phyloP scores from a whole-genome alignment of 2,797 vertebrate genomes.

The Arrhamphus sclerolepis region DNA sequence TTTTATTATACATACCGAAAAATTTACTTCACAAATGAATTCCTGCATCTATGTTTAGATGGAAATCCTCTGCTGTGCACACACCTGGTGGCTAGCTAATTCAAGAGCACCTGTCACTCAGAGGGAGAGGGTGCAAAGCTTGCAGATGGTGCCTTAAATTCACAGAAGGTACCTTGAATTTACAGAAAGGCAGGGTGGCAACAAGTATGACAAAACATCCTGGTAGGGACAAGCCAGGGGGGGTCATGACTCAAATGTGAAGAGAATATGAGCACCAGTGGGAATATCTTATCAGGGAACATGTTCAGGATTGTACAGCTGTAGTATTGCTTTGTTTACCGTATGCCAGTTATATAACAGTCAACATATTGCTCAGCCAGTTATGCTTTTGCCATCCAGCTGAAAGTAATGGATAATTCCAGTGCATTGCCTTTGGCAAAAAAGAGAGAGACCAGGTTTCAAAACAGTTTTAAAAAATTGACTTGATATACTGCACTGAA shows the following conservation, averaged over 20 bases:
- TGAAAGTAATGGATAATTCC: conserved; percentile 60
- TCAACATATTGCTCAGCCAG: conserved; percentile 49
- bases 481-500: background rate
- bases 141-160: conserved; percentile 62
- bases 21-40: conserved; percentile 2
- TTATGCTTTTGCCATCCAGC: conserved; percentile 51
- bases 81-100: conserved; percentile 40
- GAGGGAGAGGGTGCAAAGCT: conserved; percentile 36
- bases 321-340: conserved; percentile 38
- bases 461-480: background rate
- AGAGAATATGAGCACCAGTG: conserved; percentile 21
- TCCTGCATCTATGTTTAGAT: conserved; percentile 8
- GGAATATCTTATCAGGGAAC: conserved; percentile 14
- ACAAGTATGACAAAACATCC: conserved; percentile 48
- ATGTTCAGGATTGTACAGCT: conserved; percentile 26
- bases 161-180: conserved; percentile 54
- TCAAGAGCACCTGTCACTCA: conserved; percentile 57
- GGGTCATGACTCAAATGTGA: conserved; percentile 43
- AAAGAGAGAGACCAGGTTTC: background rate
- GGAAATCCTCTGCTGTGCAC: conserved; percentile 14
- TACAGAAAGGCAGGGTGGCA: conserved; percentile 44
- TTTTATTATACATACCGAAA: background rate
- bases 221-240: conserved; percentile 22
- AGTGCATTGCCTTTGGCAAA: conserved; percentile 45
- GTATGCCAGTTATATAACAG: conserved; percentile 53